A percentile compares a stretch with the other conserved stretches of the same genome.
Conservation (phyloP, 2,113 vertebrate genomes). For the Phylloscopus whistleri region DNA sequence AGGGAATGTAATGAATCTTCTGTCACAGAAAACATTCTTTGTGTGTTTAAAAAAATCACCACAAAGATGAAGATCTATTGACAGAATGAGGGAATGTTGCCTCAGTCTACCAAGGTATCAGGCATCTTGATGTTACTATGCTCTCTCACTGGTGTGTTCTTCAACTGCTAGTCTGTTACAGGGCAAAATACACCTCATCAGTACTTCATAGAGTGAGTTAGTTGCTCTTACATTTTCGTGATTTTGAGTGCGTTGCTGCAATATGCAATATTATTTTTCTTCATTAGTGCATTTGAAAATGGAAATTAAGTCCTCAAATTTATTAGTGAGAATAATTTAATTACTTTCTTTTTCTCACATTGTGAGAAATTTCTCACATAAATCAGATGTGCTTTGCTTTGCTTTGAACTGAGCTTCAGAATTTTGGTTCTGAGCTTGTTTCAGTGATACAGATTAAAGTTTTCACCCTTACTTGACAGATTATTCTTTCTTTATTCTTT, state of each 20-base stretch:
- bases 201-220: not conserved
- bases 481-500: not conserved
- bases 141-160: not conserved
- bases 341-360: not conserved
- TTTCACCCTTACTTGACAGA: not conserved
- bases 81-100: not conserved
- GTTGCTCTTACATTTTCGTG: not conserved
- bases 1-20: not conserved
- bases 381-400: not conserved
- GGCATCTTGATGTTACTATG: fast-evolving
- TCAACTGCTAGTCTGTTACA: not conserved
- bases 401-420: not conserved
- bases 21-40: not conserved
- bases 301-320: not conserved
- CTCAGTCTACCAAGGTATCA: fast-evolving
- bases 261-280: not conserved
- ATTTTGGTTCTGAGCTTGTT: not conserved
- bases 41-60: not conserved
- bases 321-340: not conserved
- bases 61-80: not conserved
- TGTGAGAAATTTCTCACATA: not conserved
- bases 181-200: not conserved
- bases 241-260: not conserved
- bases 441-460: not conserved
- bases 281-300: not conserved